Conservation (phyloP, 1,140 invertebrate genomes). For the Microplitis demolitor region DNA sequence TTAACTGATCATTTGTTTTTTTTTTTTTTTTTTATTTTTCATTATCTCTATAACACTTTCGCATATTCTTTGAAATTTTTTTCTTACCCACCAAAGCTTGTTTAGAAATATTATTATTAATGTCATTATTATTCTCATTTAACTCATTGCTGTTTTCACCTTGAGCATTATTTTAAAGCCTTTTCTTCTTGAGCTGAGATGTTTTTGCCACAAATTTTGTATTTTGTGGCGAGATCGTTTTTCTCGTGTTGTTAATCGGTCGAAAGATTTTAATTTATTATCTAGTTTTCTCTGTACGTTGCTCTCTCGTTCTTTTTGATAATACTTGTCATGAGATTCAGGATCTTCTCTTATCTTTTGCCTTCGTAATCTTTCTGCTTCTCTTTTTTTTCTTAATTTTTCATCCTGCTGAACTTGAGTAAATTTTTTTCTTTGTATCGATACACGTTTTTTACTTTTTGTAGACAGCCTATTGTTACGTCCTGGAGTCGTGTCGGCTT, state of each 20-base stretch:
- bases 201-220: neutral
- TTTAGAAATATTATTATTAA: too few species aligned
- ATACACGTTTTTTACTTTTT: neutral
- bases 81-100: too few species aligned
- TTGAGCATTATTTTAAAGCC: too few species aligned
- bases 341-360: neutral
- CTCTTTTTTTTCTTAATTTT: slow-evolving; percentile 17
- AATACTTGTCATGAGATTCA: neutral
- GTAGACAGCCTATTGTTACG: neutral
- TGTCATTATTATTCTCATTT: too few species aligned
- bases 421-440: neutral
- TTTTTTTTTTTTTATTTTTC: too few species aligned
- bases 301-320: neutral
- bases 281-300: neutral
- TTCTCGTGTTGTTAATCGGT: neutral
- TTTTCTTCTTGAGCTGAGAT: too few species aligned
- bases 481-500: too few species aligned
- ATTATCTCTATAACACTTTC: neutral
- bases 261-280: slow-evolving; percentile 3
- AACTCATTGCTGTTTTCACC: too few species aligned
- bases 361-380: neutral
- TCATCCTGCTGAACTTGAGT: neutral
- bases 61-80: too few species aligned
- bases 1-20: too few species aligned
- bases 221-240: neutral